Conservation (phyloP, 2,888 invertebrate genomes). For the Norana najaformis region DNA sequence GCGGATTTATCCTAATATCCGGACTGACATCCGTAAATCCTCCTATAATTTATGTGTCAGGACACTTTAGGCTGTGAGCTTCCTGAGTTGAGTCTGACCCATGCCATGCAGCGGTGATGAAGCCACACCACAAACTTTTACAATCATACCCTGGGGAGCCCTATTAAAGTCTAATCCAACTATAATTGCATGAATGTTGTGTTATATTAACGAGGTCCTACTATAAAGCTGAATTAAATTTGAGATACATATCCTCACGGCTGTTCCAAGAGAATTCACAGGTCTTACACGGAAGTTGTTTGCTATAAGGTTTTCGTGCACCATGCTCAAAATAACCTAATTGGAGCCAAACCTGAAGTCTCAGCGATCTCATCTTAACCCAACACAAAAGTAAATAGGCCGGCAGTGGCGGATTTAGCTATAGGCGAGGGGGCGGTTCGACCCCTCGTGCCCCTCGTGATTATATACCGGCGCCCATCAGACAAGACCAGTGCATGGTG, state of each 20-base stretch:
- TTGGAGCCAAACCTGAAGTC: neutral
- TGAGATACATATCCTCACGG: neutral
- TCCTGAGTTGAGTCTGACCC: neutral
- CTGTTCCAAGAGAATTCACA: neutral
- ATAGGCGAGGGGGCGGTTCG: too few relatives aligned
- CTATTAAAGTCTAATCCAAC: neutral
- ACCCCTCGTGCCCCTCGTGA: too few relatives aligned
- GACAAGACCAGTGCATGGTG: too few relatives aligned
- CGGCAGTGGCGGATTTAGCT: too few relatives aligned
- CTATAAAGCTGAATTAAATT: constrained; percentile 5
- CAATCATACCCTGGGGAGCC: neutral
- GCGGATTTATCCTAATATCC: neutral
- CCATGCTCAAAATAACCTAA: neutral
- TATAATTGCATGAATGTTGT: neutral
- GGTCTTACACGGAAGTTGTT: neutral
- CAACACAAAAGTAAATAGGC: neutral
- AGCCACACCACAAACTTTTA: neutral
- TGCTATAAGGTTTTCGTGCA: neutral
- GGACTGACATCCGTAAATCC: neutral
- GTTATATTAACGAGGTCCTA: neutral
- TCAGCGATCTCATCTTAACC: neutral
- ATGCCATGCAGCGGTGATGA: neutral
- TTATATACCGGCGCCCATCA: too few relatives aligned
- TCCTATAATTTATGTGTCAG: neutral
- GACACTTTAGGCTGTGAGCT: neutral